A percentile compares a stretch with the other conserved stretches of the same genome.
Conservation (phyloP, 1,140 invertebrate species). For the Globodera rostochiensis region DNA sequence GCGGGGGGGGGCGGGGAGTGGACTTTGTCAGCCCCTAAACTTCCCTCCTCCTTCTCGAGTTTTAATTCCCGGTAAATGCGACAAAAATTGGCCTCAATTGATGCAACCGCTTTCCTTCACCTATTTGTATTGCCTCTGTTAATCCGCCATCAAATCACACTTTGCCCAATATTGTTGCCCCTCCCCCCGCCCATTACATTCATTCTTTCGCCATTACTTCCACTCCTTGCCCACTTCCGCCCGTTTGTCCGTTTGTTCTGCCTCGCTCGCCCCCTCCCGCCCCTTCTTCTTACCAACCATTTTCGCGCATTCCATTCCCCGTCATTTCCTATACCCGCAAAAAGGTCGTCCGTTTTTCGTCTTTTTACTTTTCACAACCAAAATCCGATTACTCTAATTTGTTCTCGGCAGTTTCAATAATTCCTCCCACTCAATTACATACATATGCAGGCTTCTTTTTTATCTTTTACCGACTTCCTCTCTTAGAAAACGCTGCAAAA, state of each 20-base stretch:
- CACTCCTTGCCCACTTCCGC: neutral
- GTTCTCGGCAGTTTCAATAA: too few species aligned
- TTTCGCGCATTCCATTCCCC: neutral
- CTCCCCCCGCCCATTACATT: neutral
- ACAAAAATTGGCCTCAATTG: too few species aligned
- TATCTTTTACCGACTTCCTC: neutral
- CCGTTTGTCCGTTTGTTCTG: neutral
- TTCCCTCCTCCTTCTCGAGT: neutral
- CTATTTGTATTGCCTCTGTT: neutral
- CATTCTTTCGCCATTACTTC: neutral
- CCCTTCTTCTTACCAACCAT: neutral
- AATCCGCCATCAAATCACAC: neutral
- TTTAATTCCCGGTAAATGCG: neutral
- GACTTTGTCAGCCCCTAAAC: too few species aligned
- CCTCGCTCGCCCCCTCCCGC: neutral
- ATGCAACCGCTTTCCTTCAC: too few species aligned
- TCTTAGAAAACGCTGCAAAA: neutral
- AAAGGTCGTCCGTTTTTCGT: neutral
- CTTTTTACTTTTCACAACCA: too few species aligned
- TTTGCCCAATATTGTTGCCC: neutral
- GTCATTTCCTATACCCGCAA: neutral
- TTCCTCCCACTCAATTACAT: too few species aligned
- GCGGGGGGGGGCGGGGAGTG: too few species aligned
- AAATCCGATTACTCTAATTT: too few species aligned
- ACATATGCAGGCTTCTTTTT: neutral